Conservation (phyloP, 2,888 invertebrate species). For the Euclidia mi region DNA sequence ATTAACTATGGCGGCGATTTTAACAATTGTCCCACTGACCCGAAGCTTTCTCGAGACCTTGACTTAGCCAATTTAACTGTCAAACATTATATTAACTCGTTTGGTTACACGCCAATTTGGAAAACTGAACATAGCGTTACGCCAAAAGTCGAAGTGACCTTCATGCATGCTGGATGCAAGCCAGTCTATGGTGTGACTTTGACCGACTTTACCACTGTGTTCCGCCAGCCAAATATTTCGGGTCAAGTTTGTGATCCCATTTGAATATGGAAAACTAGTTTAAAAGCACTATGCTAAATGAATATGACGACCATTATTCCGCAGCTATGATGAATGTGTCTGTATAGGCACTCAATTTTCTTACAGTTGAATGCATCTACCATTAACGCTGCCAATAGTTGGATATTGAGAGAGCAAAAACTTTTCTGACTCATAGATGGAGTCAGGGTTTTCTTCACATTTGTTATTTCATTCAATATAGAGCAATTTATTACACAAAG, state of each 20-base stretch:
- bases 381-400: too few relatives aligned
- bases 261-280: too few relatives aligned
- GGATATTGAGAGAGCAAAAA: too few relatives aligned
- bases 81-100: constrained; percentile 45
- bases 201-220: constrained; percentile 55
- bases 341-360: too few relatives aligned
- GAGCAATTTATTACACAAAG: too few relatives aligned
- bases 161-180: constrained; percentile 59
- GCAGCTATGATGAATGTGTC: too few relatives aligned
- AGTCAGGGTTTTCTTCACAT: too few relatives aligned
- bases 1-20: constrained; percentile 42
- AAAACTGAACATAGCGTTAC: constrained; percentile 38
- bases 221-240: constrained; percentile 36
- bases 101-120: constrained; percentile 63
- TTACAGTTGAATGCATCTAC: too few relatives aligned
- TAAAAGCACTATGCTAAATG: too few relatives aligned
- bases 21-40: constrained; percentile 54
- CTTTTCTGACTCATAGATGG: too few relatives aligned
- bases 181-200: constrained; percentile 63
- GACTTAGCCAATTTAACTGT: constrained; percentile 43
- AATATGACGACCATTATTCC: too few relatives aligned
- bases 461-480: too few relatives aligned
- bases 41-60: constrained; percentile 59
- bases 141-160: constrained; percentile 55
- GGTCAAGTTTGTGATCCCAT: constrained; percentile 24